Evolutionary conservation across 2,797 vertebrate species (phyloP), one percentile per base, ranked within the genome.

Genomic region (Lagodon rhomboides): DNA sequence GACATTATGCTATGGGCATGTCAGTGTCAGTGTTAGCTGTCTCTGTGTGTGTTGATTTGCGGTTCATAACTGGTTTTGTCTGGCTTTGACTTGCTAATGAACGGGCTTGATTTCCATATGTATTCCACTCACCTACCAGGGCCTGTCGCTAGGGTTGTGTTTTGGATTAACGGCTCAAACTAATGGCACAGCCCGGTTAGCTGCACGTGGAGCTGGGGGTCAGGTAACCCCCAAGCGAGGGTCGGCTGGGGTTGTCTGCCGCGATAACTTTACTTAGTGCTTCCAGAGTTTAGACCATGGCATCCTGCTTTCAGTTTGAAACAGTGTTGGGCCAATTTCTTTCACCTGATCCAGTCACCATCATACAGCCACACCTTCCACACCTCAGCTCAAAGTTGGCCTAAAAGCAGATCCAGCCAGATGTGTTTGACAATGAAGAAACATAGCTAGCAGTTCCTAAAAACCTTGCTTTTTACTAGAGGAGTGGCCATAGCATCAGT

Each of bases 131-230:
- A 0, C 0, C 1, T 2, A 4, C 2, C 1, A 1, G 23, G 1
- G 3, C 7, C 4, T 2, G 5, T 5, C 7, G 1, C 1, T 11
- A 1, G 10, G 17, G 27, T 5, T 22, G 12, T 55, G 0, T 23
- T 23, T 7, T 17, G 30, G 22, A 18, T 12, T 1, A 12, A 17
- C 20, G 4, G 7, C 1, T 0, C 0, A 3, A 0, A 22, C 5
- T 16, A 7, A 18, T 4, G 11, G 12, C 46, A 5, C 55, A 10
- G 15, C 12, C 44, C 9, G 5, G 69, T 66, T 4, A 34, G 70
- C 78, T 22, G 25, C 87, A 87, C 87, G 81, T 84, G 86, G 84
- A 71, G 55, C 50, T 2, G 22, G 49, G 11, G 18, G 41, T 16
- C 41, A n/a, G 18, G 50, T 17, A 60, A 51, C 12, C 12, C 6